Evolutionary conservation across 2,797 vertebrate genomes (phyloP), one percentile per base, ranked within the genome.

Genomic region (Spatula versicolor): DNA sequence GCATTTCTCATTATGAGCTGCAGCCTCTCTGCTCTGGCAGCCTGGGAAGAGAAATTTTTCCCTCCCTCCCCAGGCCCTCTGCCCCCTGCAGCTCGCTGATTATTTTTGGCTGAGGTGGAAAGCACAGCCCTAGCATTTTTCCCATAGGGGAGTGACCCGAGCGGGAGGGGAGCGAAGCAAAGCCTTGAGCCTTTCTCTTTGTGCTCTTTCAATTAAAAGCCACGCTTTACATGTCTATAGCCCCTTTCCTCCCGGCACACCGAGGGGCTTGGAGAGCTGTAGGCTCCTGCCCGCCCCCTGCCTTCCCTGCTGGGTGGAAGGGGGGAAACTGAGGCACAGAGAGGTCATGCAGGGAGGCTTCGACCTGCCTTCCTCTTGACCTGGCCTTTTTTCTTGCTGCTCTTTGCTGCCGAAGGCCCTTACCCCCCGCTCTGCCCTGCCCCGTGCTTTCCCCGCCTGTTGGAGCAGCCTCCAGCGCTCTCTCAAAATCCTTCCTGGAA

Each of bases 31-130:
- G 26, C 87, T 83, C 58, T 67, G 91, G 63, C 80, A 87, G 88
- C 71, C 77, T 11, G 31, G 58, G 84, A 73, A 73, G 66, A 52
- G 92, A 69, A 58, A 58, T 80, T 82, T 82, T 62, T 81, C 66
- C 72, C n/a, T 86, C 50, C 46, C 10, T 79, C 68, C 35, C 68
- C 62, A 54, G 80, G 82, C 69, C 58, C 37, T 86, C 78, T 39
- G 63, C 95, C 95, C 93, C 91, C 94, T 83, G 85, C 91, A 92
- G 86, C 62, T 79, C 8, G 31, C 79, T 69, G 95, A 88, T 94
- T 96, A 96, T 96, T 96, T 96, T 93, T 95, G 96, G 94, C 96
- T 77, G 95, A 82, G 66, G 86, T 78, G 92, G 87, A 89, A 85
- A 87, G 92, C 88, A 77, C 90, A 95, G 23, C 55, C 68, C 75